These are phyloP conservation scores for Rugalucina vietnamica DNA, from an alignment of 2,888 invertebrate genomes.

Conservation along the genomic window DNA sequence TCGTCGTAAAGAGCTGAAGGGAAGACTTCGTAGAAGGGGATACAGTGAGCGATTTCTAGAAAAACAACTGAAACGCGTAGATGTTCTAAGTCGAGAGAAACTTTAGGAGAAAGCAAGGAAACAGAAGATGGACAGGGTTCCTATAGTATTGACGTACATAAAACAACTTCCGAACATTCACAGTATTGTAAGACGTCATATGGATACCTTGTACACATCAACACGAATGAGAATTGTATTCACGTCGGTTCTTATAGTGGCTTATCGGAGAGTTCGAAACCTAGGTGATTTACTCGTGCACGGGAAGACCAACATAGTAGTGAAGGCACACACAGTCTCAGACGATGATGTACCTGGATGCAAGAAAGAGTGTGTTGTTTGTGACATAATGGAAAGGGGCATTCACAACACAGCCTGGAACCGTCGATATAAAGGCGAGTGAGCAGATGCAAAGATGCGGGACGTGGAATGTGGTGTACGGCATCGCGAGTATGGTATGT, in stretches of 20 bases:
- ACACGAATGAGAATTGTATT: neutral
- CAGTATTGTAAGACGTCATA: neutral
- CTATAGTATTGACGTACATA: neutral
- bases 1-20: neutral
- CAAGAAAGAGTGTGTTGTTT: neutral
- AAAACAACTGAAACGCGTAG: conserved; percentile 1
- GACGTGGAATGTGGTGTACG: neutral
- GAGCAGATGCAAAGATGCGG: neutral
- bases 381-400: neutral
- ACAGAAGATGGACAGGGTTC: neutral
- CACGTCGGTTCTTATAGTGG: too few relatives aligned
- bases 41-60: neutral
- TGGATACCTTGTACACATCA: neutral
- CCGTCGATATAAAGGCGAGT: neutral
- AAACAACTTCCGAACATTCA: neutral
- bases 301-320: too few relatives aligned
- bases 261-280: neutral
- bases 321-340: too few relatives aligned
- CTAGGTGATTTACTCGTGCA: too few relatives aligned
- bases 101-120: neutral
- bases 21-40: conserved; percentile 3
- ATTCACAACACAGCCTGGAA: neutral
- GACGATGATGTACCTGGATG: too few relatives aligned
- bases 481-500: neutral
- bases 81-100: neutral